These are phyloP conservation scores for Molanna angustata DNA, from an alignment of 2,888 invertebrate species.

Conservation along the genomic window DNA sequence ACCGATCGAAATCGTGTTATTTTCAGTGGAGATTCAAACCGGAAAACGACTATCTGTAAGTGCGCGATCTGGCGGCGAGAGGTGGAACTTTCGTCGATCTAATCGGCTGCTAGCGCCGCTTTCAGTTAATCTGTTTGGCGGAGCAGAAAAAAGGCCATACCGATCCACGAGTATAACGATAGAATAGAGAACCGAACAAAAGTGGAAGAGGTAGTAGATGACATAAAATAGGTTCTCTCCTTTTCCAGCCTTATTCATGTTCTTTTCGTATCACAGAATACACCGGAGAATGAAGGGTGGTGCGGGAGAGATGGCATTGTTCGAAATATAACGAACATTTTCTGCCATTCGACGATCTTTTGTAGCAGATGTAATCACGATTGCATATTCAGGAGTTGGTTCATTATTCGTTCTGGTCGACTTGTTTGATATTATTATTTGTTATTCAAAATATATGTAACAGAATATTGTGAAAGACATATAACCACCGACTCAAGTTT, in stretches of 20 bases:
- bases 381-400: too few species aligned
- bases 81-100: slow-evolving; percentile 15
- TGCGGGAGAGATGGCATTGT: neutral
- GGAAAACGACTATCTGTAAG: slow-evolving; percentile 1
- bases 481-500: too few species aligned
- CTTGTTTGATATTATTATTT: too few species aligned
- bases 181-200: slow-evolving; percentile 2
- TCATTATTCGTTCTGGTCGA: too few species aligned
- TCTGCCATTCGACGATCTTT: neutral
- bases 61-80: slow-evolving; percentile 15
- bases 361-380: neutral
- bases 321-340: neutral
- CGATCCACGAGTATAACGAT: slow-evolving; percentile 2
- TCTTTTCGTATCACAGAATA: neutral
- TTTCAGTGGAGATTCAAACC: slow-evolving; percentile 16
- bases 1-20: too few species aligned
- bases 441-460: too few species aligned
- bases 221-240: neutral
- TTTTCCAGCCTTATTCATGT: neutral
- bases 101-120: slow-evolving; percentile 13
- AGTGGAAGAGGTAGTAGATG: neutral
- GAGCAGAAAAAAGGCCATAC: slow-evolving; percentile 24
- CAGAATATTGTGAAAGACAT: too few species aligned
- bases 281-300: too few species aligned
- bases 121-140: slow-evolving; percentile 27